Conservation (phyloP, 2,888 invertebrate genomes). For the Micoletzkya japonica region DNA sequence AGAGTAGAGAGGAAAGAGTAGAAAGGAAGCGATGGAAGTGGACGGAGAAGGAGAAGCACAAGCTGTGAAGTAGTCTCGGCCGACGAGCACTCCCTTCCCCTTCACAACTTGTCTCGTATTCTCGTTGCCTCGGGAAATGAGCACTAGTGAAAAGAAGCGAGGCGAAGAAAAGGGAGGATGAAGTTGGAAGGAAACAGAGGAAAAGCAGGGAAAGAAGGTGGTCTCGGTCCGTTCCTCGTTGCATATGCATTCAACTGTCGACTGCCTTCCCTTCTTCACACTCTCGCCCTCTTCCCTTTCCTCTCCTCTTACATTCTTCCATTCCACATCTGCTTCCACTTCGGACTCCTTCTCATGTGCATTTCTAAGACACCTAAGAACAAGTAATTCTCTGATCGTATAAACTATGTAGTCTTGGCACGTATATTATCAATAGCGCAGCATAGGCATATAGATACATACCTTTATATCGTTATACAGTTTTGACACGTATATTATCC, state of each 20-base stretch:
- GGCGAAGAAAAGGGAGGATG: constrained; percentile 1
- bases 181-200: constrained; percentile 6
- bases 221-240: background rate
- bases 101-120: background rate
- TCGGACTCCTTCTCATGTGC: too few relatives aligned
- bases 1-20: background rate
- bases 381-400: too few relatives aligned
- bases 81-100: background rate
- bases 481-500: too few relatives aligned
- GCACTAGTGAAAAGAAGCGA: background rate
- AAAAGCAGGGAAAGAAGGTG: constrained; percentile 4
- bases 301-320: background rate
- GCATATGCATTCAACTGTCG: background rate
- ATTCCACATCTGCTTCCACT: background rate
- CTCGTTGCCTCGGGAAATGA: background rate
- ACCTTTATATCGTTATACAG: too few relatives aligned
- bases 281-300: background rate
- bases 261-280: background rate
- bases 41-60: background rate
- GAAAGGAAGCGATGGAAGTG: background rate
- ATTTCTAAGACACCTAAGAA: too few relatives aligned
- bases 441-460: too few relatives aligned
- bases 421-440: too few relatives aligned
- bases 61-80: background rate
- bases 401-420: too few relatives aligned